These are phyloP conservation scores for Silvanus unidentatus DNA, from an alignment of 2,888 invertebrate genomes.

Conservation along the genomic window DNA sequence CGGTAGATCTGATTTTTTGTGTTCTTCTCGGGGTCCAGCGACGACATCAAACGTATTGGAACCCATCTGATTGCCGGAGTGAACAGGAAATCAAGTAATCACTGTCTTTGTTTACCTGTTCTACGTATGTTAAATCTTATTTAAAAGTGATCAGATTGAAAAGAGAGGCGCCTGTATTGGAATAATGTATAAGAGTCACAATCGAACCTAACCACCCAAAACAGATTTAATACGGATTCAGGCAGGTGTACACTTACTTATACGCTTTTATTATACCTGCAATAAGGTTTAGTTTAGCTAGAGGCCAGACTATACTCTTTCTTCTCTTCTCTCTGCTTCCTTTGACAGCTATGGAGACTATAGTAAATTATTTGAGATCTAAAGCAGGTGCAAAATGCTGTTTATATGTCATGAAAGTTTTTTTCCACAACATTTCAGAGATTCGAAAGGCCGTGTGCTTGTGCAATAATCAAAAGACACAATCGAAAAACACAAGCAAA, in stretches of 20 bases:
- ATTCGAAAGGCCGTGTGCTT: too few species aligned
- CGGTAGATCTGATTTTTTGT: too few species aligned
- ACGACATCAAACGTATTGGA: too few species aligned
- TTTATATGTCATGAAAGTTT: conserved; percentile 19
- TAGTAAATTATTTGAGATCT: conserved; percentile 6
- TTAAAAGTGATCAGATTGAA: background rate
- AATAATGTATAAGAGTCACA: background rate
- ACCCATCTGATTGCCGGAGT: too few species aligned
- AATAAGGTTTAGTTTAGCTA: conserved; percentile 2
- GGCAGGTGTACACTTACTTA: conserved; percentile 23
- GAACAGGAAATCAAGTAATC: conserved; percentile 31
- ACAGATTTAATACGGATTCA: conserved; percentile 21
- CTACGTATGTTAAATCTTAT: conserved; percentile 15
- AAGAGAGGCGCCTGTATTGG: background rate
- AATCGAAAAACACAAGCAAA: too few species aligned
- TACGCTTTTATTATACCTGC: conserved; percentile 2
- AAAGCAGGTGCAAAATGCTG: conserved; percentile 11
- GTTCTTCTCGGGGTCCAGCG: too few species aligned
- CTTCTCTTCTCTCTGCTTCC: background rate
- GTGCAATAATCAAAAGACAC: too few species aligned
- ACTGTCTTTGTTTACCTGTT: conserved; percentile 30
- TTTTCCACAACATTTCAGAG: too few species aligned
- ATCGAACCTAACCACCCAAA: background rate
- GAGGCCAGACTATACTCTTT: conserved; percentile 3
- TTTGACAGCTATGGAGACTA: conserved; percentile 1